Evolutionary conservation across 2,888 invertebrate genomes (phyloP), one percentile per base, ranked within the genome.

Genomic region (Caenorhabditis macrosperma): DNA sequence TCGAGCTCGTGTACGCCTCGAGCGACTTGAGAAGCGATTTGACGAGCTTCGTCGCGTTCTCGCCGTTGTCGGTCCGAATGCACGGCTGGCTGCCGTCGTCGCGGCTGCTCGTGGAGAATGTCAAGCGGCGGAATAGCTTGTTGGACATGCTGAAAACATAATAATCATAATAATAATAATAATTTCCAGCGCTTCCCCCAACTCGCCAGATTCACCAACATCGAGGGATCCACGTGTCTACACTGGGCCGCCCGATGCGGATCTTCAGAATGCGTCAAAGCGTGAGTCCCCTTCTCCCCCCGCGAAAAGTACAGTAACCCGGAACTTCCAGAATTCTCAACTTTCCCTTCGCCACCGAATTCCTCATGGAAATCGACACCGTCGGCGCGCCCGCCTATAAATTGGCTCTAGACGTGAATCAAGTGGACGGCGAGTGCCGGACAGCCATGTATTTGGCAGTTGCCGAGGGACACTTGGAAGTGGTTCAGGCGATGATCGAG

Each of bases 351-450:
- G 60, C 61, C 1, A 50, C 59, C 9, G 69, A 69, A n/a, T 80
- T 63, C 44, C 7, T 78, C 12, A 63, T 96, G 24, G 92, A 93
- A 91, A 93, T 93, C 79, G 84, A 82, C 35, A 81, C 78, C 15
- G 85, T 82, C 22, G 81, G 81, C 5, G 81, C 82, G n/a, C 81
- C 82, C 1, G 75, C 84, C 12, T 85, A 81, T 44, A 52, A 63
- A 26, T 93, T 95, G 91, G 94, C 96, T n/a, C 96, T 96, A 91
- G 96, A 97, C 91, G 93, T 97, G 59, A 98, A 98, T 92, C 94
- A 87, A 26, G 83, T 80, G 4, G 88, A 89, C 69, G 68, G 76
- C 7, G 86, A 88, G 52, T 88, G 88, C 60, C 96, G 96, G 92
- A 96, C 94, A 81, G 94, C 96, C 66, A 92, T 98, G 12, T 96